Evolutionary conservation across 2,113 vertebrate species (phyloP).

Genomic region (Petaurus breviceps): DNA sequence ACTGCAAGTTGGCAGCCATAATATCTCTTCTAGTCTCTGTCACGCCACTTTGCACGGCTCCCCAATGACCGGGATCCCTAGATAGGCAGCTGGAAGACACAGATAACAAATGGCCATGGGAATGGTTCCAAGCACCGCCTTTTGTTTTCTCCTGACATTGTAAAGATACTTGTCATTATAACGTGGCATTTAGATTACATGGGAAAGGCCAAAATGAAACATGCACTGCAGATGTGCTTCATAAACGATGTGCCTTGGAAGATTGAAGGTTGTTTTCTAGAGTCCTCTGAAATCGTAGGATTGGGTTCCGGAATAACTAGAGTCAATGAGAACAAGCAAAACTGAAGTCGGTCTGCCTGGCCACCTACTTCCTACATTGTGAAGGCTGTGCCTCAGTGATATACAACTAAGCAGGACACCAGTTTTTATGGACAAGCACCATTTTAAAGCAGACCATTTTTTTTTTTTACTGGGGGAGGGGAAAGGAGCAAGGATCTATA

Average conservation of each 20-base stretch:
- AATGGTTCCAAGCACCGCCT: neutral
- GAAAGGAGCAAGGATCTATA: neutral
- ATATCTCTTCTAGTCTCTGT: neutral
- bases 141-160: constrained; percentile 33
- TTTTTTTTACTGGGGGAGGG: neutral
- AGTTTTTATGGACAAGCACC: neutral
- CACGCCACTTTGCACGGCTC: constrained; percentile 1
- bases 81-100: neutral
- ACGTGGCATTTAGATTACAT: neutral
- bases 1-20: constrained; percentile 1
- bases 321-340: constrained; percentile 1
- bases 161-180: constrained; percentile 11
- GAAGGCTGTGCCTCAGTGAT: neutral
- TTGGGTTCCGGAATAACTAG: constrained; percentile 26
- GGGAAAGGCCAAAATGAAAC: constrained; percentile 8
- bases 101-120: constrained; percentile 26
- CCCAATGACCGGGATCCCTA: neutral
- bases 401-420: constrained; percentile 7
- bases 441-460: neutral
- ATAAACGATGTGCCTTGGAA: constrained; percentile 24
- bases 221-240: neutral
- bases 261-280: neutral
- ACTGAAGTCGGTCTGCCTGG: neutral
- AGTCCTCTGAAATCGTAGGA: neutral
- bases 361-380: neutral